Conservation (phyloP, 2,113 vertebrate genomes). For the Ranitomeya imitator region DNA sequence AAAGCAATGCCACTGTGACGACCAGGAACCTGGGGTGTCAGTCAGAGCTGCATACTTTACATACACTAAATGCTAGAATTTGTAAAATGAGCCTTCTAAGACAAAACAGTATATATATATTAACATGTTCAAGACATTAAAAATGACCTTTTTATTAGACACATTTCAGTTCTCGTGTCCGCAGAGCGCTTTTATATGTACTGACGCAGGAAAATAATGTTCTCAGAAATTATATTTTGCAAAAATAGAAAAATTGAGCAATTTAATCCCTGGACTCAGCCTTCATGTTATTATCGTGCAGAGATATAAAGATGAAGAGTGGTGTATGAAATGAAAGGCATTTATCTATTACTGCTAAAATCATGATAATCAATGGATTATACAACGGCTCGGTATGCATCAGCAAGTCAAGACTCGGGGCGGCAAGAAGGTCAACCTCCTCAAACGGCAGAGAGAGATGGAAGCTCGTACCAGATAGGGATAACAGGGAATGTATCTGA, state of each 20-base stretch:
- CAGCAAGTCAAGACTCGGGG: background rate
- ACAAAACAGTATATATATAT: background rate
- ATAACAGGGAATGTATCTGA: background rate
- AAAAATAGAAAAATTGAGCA: conserved; percentile 34
- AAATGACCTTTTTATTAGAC: conserved; percentile 9
- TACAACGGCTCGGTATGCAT: background rate
- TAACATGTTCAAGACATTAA: background rate
- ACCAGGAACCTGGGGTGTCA: no score
- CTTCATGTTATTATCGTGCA: background rate
- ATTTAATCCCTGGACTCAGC: background rate
- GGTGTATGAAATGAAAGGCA: conserved; percentile 13
- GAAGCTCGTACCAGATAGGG: background rate
- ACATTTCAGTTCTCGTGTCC: background rate
- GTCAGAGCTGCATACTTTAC: no score
- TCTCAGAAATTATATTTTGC: background rate
- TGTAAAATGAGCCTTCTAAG: background rate
- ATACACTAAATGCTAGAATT: background rate
- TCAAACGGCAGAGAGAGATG: background rate
- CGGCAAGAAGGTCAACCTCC: background rate
- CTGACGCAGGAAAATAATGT: conserved; percentile 7
- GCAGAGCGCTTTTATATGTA: background rate
- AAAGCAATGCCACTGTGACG: no score
- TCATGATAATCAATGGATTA: conserved; percentile 36
- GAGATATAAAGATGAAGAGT: conserved; percentile 17
- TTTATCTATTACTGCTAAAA: conserved; percentile 40